Evolutionary conservation across 2,888 invertebrate species (phyloP), one percentile per base, ranked within the genome.

Genomic region (Fragum fragum): DNA sequence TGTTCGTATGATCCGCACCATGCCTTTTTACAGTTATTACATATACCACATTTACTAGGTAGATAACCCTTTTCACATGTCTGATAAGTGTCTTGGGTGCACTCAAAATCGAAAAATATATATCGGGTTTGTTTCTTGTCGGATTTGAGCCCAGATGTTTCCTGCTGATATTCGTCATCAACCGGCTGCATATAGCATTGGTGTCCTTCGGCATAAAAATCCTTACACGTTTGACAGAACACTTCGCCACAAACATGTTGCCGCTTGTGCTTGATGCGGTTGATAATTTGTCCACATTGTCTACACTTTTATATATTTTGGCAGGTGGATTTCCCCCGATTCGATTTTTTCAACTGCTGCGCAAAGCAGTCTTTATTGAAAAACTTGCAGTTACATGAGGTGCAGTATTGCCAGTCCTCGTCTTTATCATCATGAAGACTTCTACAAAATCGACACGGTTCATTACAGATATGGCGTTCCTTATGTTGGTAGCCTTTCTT

Each of bases 401-500:
- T n/a, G n/a, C n/a, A n/a, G n/a, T n/a, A n/a, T n/a, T n/a, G n/a
- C n/a, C n/a, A n/a, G n/a, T n/a, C n/a, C 32, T 79, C 74, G 14
- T 63, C 29, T 1, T 1, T 66, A 21, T 69, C 23, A 11, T 28
- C 32, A 63, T 85, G 85, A 21, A 82, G 39, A 0, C 77, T 29
- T 14, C 57, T 39, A 73, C 82, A 85, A 47, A 53, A 68, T 52
- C 71, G 69, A 69, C 79, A 85, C 16, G 79, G 71, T 21, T 82
- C 73, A 59, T 83, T 86, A 57, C 83, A 84, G 7, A 21, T 26
- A 32, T 86, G 83, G 5, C 70, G 66, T 61, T 86, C 86, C 47
- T 76, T 83, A 23, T 79, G 71, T n/a, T 81, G 61, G 57, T 79
- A 83, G 11, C 86, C 81, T 70, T 73, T 86, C 18, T 86, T 76